These are phyloP conservation scores for Cotesia typhae DNA, from an alignment of 1,140 invertebrate species.

Conservation along the genomic window DNA sequence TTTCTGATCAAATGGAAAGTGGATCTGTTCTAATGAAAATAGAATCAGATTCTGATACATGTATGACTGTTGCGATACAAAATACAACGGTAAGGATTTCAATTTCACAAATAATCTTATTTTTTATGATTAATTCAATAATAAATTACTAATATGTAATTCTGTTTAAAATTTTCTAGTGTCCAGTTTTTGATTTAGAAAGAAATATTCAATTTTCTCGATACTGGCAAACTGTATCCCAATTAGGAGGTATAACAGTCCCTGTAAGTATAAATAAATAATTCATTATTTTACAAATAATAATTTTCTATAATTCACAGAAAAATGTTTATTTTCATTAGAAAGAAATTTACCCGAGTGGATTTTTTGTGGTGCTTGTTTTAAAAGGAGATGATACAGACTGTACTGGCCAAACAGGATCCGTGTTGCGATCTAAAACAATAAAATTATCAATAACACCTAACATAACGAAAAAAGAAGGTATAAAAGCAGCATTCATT, in stretches of 20 bases:
- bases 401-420: slow-evolving; percentile 67
- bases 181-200: slow-evolving; percentile 70
- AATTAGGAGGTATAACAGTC: slow-evolving; percentile 70
- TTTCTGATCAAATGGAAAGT: slow-evolving; percentile 60
- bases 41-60: slow-evolving; percentile 66
- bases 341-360: slow-evolving; percentile 66
- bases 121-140: slow-evolving; percentile 5
- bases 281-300: slow-evolving; percentile 10
- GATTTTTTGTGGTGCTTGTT: slow-evolving; percentile 85
- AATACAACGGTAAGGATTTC: slow-evolving; percentile 65
- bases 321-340: slow-evolving; percentile 28
- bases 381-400: slow-evolving; percentile 79
- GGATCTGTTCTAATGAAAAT: slow-evolving; percentile 68
- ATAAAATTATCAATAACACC: slow-evolving; percentile 67
- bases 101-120: not conserved
- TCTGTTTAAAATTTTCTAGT: slow-evolving; percentile 55
- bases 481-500: slow-evolving; percentile 69
- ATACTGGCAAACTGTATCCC: slow-evolving; percentile 73
- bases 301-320: not conserved
- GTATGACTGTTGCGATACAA: slow-evolving; percentile 73
- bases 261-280: slow-evolving; percentile 56
- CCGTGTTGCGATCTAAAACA: slow-evolving; percentile 64
- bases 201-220: slow-evolving; percentile 71
- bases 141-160: slow-evolving; percentile 9
- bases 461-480: slow-evolving; percentile 71